phyloP scores from a whole-genome alignment of 2,113 vertebrate species.

The Lota lota region DNA sequence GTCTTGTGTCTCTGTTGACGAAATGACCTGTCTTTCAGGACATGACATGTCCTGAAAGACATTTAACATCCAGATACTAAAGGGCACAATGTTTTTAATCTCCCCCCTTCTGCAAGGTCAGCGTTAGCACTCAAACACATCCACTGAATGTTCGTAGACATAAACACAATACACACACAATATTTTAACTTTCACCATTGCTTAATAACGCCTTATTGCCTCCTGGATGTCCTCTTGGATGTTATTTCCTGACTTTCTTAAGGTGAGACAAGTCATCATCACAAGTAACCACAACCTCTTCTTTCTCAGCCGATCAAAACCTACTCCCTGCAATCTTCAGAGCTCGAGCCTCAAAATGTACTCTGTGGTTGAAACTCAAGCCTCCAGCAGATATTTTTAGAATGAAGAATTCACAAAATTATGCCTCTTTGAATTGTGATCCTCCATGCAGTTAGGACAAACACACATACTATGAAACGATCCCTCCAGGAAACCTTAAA shows the following conservation, averaged over 20 bases:
- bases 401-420: conserved; percentile 64
- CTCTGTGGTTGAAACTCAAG: conserved; percentile 62
- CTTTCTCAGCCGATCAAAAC: conserved; percentile 45
- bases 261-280: conserved; percentile 21
- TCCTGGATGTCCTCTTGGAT: not conserved
- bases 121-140: too few relatives aligned
- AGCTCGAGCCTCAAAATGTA: conserved; percentile 64
- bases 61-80: too few relatives aligned
- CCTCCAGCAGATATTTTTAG: conserved; percentile 65
- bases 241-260: not conserved
- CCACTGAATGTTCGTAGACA: too few relatives aligned
- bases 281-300: conserved; percentile 18
- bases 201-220: too few relatives aligned
- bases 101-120: too few relatives aligned
- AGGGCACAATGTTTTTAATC: too few relatives aligned
- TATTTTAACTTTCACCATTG: too few relatives aligned
- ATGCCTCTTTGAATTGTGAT: conserved; percentile 54
- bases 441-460: not conserved
- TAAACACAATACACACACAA: too few relatives aligned
- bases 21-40: too few relatives aligned
- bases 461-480: not conserved
- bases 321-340: conserved; percentile 50
- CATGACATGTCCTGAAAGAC: too few relatives aligned
- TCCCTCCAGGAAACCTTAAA: not conserved
- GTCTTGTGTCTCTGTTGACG: too few relatives aligned